These are phyloP conservation scores for Lophius americanus DNA, from an alignment of 2,797 vertebrate species.

Conservation along the genomic window DNA sequence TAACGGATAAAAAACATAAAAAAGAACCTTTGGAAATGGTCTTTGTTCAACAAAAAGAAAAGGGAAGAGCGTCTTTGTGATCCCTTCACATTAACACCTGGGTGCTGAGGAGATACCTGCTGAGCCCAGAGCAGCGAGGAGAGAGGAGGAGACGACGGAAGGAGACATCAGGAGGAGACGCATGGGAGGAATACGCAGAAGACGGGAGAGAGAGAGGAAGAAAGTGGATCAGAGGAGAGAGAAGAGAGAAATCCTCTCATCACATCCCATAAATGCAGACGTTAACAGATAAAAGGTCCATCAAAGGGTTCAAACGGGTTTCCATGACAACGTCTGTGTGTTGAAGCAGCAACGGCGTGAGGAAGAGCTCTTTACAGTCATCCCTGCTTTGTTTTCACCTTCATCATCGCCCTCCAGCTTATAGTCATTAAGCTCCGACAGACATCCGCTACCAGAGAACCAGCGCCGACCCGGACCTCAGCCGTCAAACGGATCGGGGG, in stretches of 20 bases:
- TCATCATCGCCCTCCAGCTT: neutral
- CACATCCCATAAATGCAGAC: neutral
- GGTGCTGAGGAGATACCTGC: slow-evolving; percentile 41
- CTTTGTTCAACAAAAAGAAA: slow-evolving; percentile 12
- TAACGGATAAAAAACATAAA: neutral
- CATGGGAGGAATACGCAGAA: neutral
- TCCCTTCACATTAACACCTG: slow-evolving; percentile 48
- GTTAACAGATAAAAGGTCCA: neutral
- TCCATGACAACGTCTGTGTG: neutral
- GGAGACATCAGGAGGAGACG: neutral
- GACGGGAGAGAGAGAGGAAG: neutral
- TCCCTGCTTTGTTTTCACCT: slow-evolving; percentile 13
- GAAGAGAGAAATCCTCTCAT: neutral
- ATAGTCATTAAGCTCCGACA: no score
- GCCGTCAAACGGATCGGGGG: neutral
- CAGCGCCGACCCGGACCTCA: neutral
- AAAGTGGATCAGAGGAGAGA: neutral
- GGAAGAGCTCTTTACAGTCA: slow-evolving; percentile 11
- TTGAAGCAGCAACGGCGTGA: no score
- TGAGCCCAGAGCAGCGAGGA: slow-evolving; percentile 28
- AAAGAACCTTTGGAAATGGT: slow-evolving; percentile 17
- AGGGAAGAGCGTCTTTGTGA: slow-evolving; percentile 42
- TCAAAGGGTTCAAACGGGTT: no score
- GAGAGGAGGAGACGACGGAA: neutral
- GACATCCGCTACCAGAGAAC: no score